Evolutionary conservation across 1,140 invertebrate species (phyloP), one percentile per base, ranked within the genome.

Genomic region (Cecropterus lyciades): DNA sequence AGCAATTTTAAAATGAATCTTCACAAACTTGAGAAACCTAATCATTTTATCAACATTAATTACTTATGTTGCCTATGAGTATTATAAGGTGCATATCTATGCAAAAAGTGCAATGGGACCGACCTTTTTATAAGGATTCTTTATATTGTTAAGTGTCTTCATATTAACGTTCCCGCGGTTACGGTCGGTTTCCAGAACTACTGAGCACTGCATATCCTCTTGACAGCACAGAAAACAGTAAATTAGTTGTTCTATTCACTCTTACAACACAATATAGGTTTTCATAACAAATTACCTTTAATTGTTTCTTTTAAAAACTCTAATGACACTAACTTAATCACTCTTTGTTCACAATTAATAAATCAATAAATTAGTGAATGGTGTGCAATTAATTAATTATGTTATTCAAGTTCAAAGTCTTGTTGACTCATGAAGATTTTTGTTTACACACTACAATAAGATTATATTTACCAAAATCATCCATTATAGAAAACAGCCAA

Each of bases 141-240:
- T 90, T 83, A 81, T 75, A 86, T 72, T 76, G 77, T 84, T 89
- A 80, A 89, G 57, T 55, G 79, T 91, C 89, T 91, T 91, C 86
- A 87, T 88, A 82, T 87, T 89, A 77, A 87, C 67, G 69, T 85
- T 87, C 69, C 89, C 84, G 77, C 74, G 70, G 82, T 82, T 82
- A 81, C 69, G 72, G 69, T 85, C 82, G 73, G 75, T 87, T 80
- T 88, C 79, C 82, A 84, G 73, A 73, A 80, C 87, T 70, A 89
- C 70, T 76, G 86, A 85, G 83, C 86, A 91, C 86, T 91, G 85
- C 89, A 91, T 91, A 80, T 87, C 86, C 84, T 88, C 86, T 91
- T 89, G 80, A 83, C 62, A 72, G 67, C 78, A 76, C 70, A 91
- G 81, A 89, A 84, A 89, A 85, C 72, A 77, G 70, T 79, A 73